Conservation (phyloP, 1,140 invertebrate genomes). For the Euborellia annulipes region DNA sequence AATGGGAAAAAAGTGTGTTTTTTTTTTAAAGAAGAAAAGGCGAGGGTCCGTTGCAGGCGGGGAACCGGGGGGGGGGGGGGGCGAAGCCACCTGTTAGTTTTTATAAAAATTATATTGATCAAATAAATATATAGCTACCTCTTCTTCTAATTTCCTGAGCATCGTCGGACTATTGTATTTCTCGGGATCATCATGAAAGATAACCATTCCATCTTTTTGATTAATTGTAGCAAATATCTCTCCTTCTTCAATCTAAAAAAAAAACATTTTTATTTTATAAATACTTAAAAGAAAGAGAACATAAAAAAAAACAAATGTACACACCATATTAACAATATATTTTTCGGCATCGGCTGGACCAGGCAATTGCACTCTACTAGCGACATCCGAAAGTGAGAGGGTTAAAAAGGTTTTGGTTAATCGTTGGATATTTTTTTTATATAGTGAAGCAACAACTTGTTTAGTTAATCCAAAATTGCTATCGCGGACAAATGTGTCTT, state of each 20-base stretch:
- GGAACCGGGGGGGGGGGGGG: too few relatives aligned
- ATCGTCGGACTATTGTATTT: conserved; percentile 82
- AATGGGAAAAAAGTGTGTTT: too few relatives aligned
- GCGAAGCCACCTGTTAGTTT: too few relatives aligned
- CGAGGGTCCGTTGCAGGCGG: too few relatives aligned
- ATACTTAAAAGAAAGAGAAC: too few relatives aligned
- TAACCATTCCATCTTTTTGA: conserved; percentile 95
- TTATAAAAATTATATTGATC: too few relatives aligned
- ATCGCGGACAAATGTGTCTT: conserved; percentile 67
- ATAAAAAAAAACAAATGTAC: too few relatives aligned
- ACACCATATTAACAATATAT: conserved; percentile 88
- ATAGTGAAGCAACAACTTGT: conserved; percentile 73
- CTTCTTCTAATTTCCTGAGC: conserved; percentile 66
- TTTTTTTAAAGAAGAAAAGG: too few relatives aligned
- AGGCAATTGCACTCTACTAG: conserved; percentile 70
- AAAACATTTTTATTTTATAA: too few relatives aligned
- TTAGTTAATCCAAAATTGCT: conserved; percentile 66
- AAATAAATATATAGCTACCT: conserved; percentile 24
- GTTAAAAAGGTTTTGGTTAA: conserved; percentile 95
- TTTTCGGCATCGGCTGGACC: conserved; percentile 78
- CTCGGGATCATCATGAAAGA: conserved; percentile 90
- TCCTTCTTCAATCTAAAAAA: conserved; percentile 79
- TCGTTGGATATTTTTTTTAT: conserved; percentile 93
- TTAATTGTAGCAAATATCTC: conserved; percentile 96
- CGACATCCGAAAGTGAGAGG: conserved; percentile 83